phyloP scores from a whole-genome alignment of 2,888 invertebrate species.

The Pristionchus japonicus region DNA sequence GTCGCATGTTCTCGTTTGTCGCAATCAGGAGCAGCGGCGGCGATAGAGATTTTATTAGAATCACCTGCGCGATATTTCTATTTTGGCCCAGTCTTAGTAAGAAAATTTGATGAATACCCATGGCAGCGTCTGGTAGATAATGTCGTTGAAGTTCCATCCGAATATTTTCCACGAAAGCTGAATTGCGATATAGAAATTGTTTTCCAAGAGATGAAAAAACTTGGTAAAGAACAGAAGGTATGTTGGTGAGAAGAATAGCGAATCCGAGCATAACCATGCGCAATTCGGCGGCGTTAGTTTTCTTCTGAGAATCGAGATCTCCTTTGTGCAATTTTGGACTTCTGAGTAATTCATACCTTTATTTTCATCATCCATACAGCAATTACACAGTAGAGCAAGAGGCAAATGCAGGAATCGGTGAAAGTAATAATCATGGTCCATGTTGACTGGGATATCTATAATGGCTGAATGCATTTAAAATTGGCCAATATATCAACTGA shows the following conservation, averaged over 20 bases:
- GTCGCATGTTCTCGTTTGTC: neutral
- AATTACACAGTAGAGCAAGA: neutral
- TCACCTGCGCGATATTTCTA: neutral
- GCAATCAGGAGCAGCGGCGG: neutral
- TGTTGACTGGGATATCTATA: neutral
- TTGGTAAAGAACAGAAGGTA: neutral
- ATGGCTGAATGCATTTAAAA: neutral
- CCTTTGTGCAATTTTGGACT: too few relatives aligned
- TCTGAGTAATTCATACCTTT: neutral
- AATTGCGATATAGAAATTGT: neutral
- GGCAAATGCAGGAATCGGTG: neutral
- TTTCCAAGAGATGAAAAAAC: neutral
- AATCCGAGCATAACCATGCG: constrained; percentile 11
- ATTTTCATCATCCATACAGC: neutral
- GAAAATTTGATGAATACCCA: neutral
- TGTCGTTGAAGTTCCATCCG: neutral
- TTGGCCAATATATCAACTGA: neutral
- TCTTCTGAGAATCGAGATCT: neutral
- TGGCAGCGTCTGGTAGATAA: neutral
- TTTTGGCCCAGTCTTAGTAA: neutral
- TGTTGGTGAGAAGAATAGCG: neutral
- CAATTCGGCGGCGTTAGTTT: neutral
- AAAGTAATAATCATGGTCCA: neutral
- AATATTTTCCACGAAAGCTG: neutral
- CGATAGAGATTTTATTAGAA: neutral